phyloP scores from a whole-genome alignment of 2,888 invertebrate genomes.

The Drosophila nr. perissopoda region DNA sequence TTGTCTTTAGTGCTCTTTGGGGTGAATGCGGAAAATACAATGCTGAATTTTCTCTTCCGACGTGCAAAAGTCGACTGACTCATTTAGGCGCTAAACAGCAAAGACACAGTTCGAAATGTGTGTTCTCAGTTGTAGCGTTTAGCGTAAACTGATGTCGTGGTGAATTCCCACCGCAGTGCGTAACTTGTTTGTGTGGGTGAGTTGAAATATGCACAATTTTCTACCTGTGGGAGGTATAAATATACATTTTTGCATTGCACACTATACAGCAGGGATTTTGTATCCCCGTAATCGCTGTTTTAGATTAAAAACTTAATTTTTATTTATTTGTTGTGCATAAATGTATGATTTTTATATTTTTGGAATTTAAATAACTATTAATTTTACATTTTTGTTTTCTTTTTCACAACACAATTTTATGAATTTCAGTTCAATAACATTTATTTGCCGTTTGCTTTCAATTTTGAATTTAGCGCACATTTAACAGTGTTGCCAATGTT shows the following conservation, averaged over 20 bases:
- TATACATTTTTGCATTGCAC: conserved; percentile 13
- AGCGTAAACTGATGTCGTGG: conserved; percentile 47
- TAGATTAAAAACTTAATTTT: neutral
- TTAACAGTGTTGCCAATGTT: neutral
- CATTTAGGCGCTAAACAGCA: conserved; percentile 46
- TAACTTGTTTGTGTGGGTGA: conserved; percentile 48
- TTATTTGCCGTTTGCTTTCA: no score
- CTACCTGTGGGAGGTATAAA: conserved; percentile 42
- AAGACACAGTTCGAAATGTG: conserved; percentile 47
- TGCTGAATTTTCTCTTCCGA: conserved; percentile 35
- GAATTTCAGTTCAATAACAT: neutral
- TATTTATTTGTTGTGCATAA: neutral
- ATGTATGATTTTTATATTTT: neutral
- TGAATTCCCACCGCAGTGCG: conserved; percentile 40
- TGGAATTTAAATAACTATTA: neutral
- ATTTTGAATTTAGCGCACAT: neutral
- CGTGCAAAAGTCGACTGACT: conserved; percentile 60
- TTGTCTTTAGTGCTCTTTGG: neutral
- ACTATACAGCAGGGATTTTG: neutral
- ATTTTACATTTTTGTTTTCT: neutral
- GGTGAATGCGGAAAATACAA: conserved; percentile 4
- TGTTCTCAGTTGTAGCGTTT: conserved; percentile 35
- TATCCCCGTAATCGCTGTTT: neutral
- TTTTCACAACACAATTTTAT: neutral
- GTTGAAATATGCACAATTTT: conserved; percentile 30